These are phyloP conservation scores for Lagria hirta DNA, from an alignment of 2,888 invertebrate species.

Conservation along the genomic window DNA sequence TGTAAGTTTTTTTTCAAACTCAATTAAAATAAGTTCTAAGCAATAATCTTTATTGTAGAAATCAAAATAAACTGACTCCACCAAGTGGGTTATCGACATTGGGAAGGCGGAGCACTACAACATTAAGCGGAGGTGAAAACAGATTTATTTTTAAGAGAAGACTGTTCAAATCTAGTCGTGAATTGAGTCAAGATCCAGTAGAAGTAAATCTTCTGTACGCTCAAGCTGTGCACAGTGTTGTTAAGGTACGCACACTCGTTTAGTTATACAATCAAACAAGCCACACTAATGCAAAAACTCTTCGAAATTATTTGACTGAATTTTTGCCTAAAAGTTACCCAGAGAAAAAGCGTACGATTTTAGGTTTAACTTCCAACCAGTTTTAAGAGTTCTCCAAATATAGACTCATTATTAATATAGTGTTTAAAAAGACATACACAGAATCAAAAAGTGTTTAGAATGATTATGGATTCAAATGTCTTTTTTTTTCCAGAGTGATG, in stretches of 20 bases:
- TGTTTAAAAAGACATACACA: too few species aligned
- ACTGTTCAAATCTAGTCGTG: constrained; percentile 83
- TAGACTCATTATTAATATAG: too few species aligned
- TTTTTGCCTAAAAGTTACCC: too few species aligned
- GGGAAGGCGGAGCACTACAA: constrained; percentile 61
- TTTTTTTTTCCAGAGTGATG: constrained; percentile 71
- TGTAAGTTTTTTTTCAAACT: constrained; percentile 58
- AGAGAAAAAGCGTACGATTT: too few species aligned
- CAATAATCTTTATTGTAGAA: constrained; percentile 36
- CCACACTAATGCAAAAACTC: background rate
- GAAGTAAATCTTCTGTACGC: constrained; percentile 93
- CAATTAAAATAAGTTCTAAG: constrained; percentile 31
- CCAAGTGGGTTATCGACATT: constrained; percentile 53
- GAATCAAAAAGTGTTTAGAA: too few species aligned
- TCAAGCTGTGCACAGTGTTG: constrained; percentile 93
- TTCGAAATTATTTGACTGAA: too few species aligned
- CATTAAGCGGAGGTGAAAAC: constrained; percentile 82
- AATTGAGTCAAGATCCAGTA: constrained; percentile 91
- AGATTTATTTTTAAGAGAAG: constrained; percentile 90
- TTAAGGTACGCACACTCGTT: constrained; percentile 67
- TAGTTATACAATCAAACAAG: background rate
- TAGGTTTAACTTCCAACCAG: too few species aligned
- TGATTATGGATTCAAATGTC: too few species aligned
- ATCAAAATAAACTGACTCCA: constrained; percentile 49
- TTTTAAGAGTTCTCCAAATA: too few species aligned